These are phyloP conservation scores for Morelia viridis DNA, from an alignment of 2,797 vertebrate species.

Conservation along the genomic window DNA sequence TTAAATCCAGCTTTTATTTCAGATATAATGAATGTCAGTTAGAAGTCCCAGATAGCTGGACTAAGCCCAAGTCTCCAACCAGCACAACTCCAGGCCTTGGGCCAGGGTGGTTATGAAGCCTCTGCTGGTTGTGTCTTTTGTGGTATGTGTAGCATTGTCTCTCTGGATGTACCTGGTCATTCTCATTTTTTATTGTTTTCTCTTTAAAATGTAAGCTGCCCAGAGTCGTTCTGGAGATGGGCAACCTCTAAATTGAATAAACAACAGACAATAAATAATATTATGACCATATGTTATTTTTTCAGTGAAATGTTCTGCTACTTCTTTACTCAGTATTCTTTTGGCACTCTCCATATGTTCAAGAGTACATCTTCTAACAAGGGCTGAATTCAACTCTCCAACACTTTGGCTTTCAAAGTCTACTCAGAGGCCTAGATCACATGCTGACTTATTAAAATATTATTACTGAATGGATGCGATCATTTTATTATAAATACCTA, in stretches of 20 bases:
- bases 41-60: background rate
- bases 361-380: background rate
- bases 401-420: background rate
- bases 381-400: background rate
- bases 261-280: background rate
- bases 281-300: background rate
- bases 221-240: background rate
- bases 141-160: background rate
- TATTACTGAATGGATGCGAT: background rate
- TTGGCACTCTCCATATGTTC: background rate
- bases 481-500: background rate
- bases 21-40: background rate
- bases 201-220: background rate
- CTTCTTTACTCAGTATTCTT: background rate
- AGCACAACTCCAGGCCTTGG: background rate
- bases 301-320: background rate
- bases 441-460: background rate
- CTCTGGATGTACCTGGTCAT: background rate
- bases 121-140: background rate
- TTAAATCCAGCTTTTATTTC: background rate
- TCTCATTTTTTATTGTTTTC: background rate
- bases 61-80: background rate
- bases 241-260: background rate
- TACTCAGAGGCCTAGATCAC: background rate
- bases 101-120: background rate